Evolutionary conservation across 2,797 vertebrate species (phyloP), one percentile per base, ranked within the genome.

Genomic region (Mormyrus hasselquistii): DNA sequence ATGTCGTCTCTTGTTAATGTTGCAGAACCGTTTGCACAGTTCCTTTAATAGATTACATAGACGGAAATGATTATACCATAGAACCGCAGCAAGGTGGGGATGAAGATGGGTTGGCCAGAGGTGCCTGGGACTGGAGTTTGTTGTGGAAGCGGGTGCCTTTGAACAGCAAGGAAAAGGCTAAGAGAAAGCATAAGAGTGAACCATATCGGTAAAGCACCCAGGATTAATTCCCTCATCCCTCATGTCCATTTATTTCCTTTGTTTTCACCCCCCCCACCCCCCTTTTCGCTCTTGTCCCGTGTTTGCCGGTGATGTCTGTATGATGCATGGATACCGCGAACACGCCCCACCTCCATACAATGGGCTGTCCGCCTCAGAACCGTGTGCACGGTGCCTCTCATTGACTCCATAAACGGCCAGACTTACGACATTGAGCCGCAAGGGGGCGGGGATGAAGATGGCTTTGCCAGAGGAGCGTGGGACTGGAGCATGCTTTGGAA

Each of bases 401-500:
- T 99, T 95, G 99, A 99, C 96, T 97, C 97, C 96, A 97, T 99
- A 96, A 96, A 96, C 19, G 98, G 98, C 94, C 95, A 99, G 96
- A 96, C 90, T 91, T 99, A 94, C 95, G 92, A 89, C 93, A 95
- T 99, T 93, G 91, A 97, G 7, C 90, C 97, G 10, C 99, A 99
- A 96, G 98, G 97, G 93, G 98, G 98, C 95, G 98, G 99, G 94
- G 98, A 99, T 92, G 92, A 97, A 95, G 96, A 98, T 94, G 98
- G 97, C 96, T 98, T 96, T 95, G 99, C 98, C 96, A 97, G 98
- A 96, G 99, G 99, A 95, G 99, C 98, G 85, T 99, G 99, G 99
- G 98, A 99, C 94, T 99, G 99, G 99, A 99, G 98, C 96, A 98
- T 99, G 98, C 97, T 99, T 93, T 99, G 99, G 99, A 99, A 99